A percentile compares a stretch with the other conserved stretches of the same genome.
Conservation (phyloP, 2,888 invertebrate genomes). For the Poecilus cupreus region DNA sequence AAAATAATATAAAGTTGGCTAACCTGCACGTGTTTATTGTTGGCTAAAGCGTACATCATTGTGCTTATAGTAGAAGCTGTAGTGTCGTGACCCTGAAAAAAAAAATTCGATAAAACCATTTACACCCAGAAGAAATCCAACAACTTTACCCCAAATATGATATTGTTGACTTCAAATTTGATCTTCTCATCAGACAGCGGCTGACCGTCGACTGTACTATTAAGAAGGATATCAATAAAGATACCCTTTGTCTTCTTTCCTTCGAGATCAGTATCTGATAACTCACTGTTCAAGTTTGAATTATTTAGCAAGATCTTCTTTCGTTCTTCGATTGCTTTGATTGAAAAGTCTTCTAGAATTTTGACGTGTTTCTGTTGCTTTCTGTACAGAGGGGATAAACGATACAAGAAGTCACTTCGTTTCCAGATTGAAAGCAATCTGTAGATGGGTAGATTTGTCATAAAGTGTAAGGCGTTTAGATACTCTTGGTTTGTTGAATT, state of each 20-base stretch:
- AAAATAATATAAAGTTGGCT: too few species aligned
- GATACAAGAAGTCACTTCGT: constrained; percentile 10
- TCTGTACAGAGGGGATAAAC: constrained; percentile 1
- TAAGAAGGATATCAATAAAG: not conserved
- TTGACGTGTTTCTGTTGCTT: not conserved
- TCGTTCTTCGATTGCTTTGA: constrained; percentile 19
- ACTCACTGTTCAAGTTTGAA: not conserved
- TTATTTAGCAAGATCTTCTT: not conserved
- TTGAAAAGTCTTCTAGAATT: constrained; percentile 1
- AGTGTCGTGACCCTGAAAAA: constrained; percentile 70
- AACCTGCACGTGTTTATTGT: constrained; percentile 68
- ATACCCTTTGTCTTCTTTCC: not conserved
- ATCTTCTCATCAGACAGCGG: not conserved
- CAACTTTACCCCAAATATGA: too few species aligned
- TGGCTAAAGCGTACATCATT: constrained; percentile 69
- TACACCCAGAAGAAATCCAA: too few species aligned
- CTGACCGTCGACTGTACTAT: not conserved
- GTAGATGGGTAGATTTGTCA: not conserved
- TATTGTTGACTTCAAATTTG: not conserved
- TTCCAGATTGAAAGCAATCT: not conserved
- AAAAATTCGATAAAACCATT: not conserved
- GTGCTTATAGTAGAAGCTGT: constrained; percentile 70
- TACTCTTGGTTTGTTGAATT: constrained; percentile 71
- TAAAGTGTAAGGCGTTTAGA: constrained; percentile 70
- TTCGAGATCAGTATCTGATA: not conserved